Conservation (phyloP, 2,797 vertebrate genomes). For the Clangula hyemalis region DNA sequence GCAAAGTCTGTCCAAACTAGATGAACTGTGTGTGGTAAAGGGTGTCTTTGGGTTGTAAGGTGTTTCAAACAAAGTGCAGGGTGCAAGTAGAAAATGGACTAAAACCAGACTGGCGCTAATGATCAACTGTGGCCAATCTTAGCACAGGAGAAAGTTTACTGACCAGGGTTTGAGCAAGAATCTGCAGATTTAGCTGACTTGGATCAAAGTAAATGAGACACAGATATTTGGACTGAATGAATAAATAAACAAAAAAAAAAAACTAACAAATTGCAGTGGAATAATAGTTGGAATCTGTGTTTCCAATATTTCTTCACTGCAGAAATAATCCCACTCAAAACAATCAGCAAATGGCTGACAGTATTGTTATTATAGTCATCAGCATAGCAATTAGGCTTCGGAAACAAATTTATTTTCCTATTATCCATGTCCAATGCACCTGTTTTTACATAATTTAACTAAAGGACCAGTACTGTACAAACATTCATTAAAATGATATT, state of each 20-base stretch:
- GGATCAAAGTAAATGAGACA: not conserved
- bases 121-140: not conserved
- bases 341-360: not conserved
- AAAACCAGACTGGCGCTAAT: not conserved
- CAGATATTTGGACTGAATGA: not conserved
- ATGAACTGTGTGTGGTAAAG: not conserved
- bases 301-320: not conserved
- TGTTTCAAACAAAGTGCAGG: not conserved
- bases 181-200: not conserved
- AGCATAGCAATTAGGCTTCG: not conserved
- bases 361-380: not conserved
- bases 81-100: not conserved
- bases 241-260: not conserved
- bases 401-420: slow-evolving; percentile 39
- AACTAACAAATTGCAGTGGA: not conserved
- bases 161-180: not conserved
- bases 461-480: not conserved
- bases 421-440: slow-evolving; percentile 15
- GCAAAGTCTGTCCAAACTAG: not conserved
- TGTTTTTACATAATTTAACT: slow-evolving; percentile 14
- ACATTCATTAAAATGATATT: slow-evolving; percentile 32
- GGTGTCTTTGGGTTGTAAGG: not conserved
- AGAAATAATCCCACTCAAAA: not conserved
- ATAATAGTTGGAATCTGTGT: not conserved
- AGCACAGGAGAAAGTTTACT: not conserved